Conservation (phyloP, 2,113 vertebrate genomes). For the Fregata magnificens region DNA sequence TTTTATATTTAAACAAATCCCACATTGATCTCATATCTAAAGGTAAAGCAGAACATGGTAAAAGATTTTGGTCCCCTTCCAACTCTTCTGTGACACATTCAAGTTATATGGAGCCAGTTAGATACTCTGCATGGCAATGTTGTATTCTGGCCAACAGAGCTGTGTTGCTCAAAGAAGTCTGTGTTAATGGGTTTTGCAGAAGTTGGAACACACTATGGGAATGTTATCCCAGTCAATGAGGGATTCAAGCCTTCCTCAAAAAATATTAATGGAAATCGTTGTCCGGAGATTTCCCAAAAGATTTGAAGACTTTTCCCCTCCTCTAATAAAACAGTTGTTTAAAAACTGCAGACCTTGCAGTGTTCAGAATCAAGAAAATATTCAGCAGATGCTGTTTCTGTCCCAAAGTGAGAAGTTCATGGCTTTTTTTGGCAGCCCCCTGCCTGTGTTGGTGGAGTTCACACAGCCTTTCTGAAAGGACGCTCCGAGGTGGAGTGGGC, state of each 20-base stretch:
- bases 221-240: constrained; percentile 32
- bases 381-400: constrained; percentile 19
- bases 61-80: background rate
- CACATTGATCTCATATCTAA: background rate
- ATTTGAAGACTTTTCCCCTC: constrained; percentile 25
- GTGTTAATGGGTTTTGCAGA: constrained; percentile 59
- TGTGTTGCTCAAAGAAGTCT: background rate
- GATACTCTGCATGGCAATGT: background rate
- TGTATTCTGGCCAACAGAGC: background rate
- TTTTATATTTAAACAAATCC: background rate
- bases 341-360: constrained; percentile 50
- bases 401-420: background rate
- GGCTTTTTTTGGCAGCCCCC: background rate
- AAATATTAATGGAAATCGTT: constrained; percentile 63
- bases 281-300: constrained; percentile 64
- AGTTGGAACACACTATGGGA: constrained; percentile 68
- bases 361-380: constrained; percentile 32
- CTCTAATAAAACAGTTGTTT: constrained; percentile 37
- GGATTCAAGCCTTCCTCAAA: constrained; percentile 57
- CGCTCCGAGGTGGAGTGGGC: background rate
- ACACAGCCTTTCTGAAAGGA: constrained; percentile 24
- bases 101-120: background rate
- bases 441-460: background rate
- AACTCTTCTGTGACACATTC: background rate
- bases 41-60: background rate